phyloP scores from a whole-genome alignment of 2,888 invertebrate species.

The Diaphora mendica region DNA sequence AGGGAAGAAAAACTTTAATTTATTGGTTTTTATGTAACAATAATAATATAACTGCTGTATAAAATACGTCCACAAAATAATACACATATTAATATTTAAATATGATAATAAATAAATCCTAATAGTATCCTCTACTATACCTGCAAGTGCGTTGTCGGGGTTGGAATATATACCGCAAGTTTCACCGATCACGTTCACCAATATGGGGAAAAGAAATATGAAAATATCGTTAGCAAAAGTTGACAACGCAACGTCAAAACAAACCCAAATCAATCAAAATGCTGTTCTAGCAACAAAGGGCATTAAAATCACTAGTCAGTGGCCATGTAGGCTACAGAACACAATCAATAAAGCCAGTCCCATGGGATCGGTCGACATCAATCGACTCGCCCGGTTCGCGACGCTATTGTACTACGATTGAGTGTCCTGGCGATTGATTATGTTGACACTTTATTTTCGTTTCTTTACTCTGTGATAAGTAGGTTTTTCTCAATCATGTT shows the following conservation, averaged over 20 bases:
- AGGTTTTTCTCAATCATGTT: background rate
- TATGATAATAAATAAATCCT: no score
- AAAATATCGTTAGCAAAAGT: background rate
- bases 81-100: no score
- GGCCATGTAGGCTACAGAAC: slow-evolving; percentile 13
- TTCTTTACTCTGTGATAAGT: slow-evolving; percentile 4
- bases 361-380: slow-evolving; percentile 47
- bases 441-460: slow-evolving; percentile 24
- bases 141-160: no score
- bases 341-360: slow-evolving; percentile 51
- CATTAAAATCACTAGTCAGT: slow-evolving; percentile 33
- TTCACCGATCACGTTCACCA: no score
- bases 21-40: no score
- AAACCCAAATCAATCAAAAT: slow-evolving; percentile 7
- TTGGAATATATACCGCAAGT: no score
- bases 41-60: no score
- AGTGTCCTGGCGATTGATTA: slow-evolving; percentile 24
- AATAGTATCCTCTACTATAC: no score
- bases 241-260: background rate
- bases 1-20: no score
- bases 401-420: slow-evolving; percentile 20
- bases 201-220: background rate
- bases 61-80: no score
- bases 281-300: slow-evolving; percentile 16
- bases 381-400: slow-evolving; percentile 34